Evolutionary conservation across 2,797 vertebrate genomes (phyloP), one percentile per base, ranked within the genome.

Genomic region (Poeciliopsis paucimaculata): DNA sequence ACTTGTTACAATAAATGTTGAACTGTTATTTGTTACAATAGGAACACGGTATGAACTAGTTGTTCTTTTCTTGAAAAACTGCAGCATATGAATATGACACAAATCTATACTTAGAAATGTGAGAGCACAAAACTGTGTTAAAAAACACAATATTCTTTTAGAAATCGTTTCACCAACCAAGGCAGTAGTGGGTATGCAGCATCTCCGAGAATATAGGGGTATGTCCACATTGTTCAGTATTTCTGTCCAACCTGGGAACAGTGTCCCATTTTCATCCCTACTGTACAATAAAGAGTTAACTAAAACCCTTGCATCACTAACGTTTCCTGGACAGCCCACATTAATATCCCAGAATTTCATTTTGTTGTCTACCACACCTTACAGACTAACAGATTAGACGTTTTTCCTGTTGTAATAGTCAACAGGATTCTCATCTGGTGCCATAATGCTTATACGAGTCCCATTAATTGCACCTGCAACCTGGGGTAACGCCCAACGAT

Each of bases 301-400:
- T 16, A 62, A 62, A 28, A 5, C 57, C n/a, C 26, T 45, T 31
- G n/a, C 13, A 2, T n/a, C 26, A 16, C 26, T 11, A 45, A 71
- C 41, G 28, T 46, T 71, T 45, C 26, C 26, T 5, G 26, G 26
- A 11, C 26, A 71, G 41, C 39, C 68, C 11, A 71, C 23, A n/a
- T 71, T n/a, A 71, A 45, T 71, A n/a, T 71, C 39, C 68, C 41
- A 43, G 43, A 71, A 71, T 45, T 45, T 60, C 5, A 60, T 60
- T 60, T 15, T 60, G 55, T 60, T 16, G 5, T 60, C n/a, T 12
- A 60, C 55, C 9, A 60, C 11, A n/a, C 55, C n/a, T 15, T 60
- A 3, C n/a, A 60, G n/a, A 28, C 5, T 60, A 60, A 28, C 26
- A 41, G 60, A 60, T 0, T 28, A 28, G 0, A 0, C 4, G 1